These are phyloP conservation scores for Ceratina australensis DNA, from an alignment of 1,140 invertebrate genomes.

Conservation along the genomic window DNA sequence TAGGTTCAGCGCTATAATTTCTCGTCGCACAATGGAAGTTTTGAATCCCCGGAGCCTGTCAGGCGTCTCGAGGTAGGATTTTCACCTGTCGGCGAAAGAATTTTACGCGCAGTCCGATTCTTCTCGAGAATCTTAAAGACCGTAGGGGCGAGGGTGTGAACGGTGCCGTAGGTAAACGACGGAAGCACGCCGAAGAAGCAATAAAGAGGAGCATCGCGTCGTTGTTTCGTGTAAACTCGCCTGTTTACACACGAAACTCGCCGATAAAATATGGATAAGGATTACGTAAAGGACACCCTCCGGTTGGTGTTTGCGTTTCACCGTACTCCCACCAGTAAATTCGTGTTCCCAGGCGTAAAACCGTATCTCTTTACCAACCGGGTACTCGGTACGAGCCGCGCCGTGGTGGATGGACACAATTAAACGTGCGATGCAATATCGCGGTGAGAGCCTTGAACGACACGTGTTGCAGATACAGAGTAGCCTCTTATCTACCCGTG, in stretches of 20 bases:
- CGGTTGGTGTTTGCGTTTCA: neutral
- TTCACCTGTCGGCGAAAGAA: too few relatives aligned
- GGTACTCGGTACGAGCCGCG: neutral
- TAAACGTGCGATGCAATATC: neutral
- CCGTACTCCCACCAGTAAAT: neutral
- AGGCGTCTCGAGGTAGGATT: too few relatives aligned
- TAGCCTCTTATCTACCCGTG: neutral
- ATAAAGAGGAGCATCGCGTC: slow-evolving; percentile 1
- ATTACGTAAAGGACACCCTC: slow-evolving; percentile 15
- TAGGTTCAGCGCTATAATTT: too few relatives aligned
- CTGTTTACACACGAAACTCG: slow-evolving; percentile 17
- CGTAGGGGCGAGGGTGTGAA: neutral
- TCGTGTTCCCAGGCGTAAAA: neutral
- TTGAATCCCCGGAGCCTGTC: too few relatives aligned
- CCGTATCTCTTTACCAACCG: too few relatives aligned
- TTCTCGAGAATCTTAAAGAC: neutral
- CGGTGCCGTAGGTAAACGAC: neutral
- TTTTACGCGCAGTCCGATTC: too few relatives aligned
- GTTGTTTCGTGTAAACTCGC: slow-evolving; percentile 5
- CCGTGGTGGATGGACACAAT: neutral
- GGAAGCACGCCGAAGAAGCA: slow-evolving; percentile 1
- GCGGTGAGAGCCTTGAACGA: neutral
- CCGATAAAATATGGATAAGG: slow-evolving; percentile 29
- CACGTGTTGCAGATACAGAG: neutral
- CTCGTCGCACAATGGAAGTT: too few relatives aligned